phyloP scores from a whole-genome alignment of 2,113 vertebrate genomes.

The Silurus meridionalis region DNA sequence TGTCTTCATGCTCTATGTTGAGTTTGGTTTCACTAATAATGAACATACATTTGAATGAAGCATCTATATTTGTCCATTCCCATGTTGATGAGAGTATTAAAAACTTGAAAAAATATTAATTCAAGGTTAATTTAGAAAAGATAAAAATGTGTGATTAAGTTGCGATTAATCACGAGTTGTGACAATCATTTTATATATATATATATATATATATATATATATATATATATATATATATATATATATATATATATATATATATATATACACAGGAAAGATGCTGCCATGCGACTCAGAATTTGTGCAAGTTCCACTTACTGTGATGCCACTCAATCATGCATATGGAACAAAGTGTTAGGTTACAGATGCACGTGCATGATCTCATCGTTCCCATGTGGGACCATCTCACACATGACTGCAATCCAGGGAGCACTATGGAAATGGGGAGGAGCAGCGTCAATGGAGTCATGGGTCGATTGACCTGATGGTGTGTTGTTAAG shows the following conservation, averaged over 20 bases:
- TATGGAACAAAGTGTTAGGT: slow-evolving; percentile 40
- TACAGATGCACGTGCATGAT: slow-evolving; percentile 61
- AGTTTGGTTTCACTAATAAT: too few species aligned
- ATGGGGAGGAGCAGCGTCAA: slow-evolving; percentile 42
- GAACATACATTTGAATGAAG: too few species aligned
- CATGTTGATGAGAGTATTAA: too few species aligned
- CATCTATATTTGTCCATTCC: too few species aligned
- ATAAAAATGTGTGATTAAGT: too few species aligned
- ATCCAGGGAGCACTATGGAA: slow-evolving; percentile 32
- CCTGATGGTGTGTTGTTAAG: slow-evolving; percentile 31
- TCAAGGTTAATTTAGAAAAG: too few species aligned
- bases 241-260: background rate
- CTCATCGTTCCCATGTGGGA: slow-evolving; percentile 63
- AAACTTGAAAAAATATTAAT: too few species aligned
- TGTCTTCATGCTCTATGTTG: too few species aligned
- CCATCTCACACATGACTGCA: slow-evolving; percentile 59
- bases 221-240: too few species aligned
- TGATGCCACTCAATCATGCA: slow-evolving; percentile 40
- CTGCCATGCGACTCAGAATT: background rate
- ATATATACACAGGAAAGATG: background rate
- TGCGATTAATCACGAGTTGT: too few species aligned
- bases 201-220: too few species aligned
- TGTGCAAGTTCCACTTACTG: slow-evolving; percentile 3
- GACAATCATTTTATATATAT: too few species aligned
- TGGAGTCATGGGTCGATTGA: slow-evolving; percentile 30